Percentiles rank a stretch among this genome's conserved stretches.
These are phyloP conservation scores for Lepisosteus osseus DNA, from an alignment of 2,113 vertebrate species.

Conservation along the genomic window DNA sequence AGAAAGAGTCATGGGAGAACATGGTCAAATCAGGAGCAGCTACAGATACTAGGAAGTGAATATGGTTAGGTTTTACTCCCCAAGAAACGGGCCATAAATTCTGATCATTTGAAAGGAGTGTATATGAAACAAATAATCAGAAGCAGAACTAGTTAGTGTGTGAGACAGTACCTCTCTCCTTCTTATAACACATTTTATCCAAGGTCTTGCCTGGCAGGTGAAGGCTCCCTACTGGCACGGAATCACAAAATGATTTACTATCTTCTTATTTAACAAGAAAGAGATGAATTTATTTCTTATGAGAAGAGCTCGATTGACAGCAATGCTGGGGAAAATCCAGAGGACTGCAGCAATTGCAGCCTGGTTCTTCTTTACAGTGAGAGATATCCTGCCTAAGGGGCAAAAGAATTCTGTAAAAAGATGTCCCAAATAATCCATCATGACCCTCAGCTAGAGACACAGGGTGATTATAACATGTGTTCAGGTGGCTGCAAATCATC, in stretches of 20 bases:
- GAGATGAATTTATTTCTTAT: constrained; percentile 57
- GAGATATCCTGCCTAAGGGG: constrained; percentile 19
- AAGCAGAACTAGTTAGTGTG: neutral
- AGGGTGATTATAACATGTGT: no score
- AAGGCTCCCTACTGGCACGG: constrained; percentile 47
- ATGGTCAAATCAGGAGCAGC: no score
- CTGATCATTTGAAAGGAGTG: no score
- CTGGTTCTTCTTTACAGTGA: constrained; percentile 34
- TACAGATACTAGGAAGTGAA: neutral
- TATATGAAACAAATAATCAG: neutral
- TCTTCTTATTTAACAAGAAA: constrained; percentile 63
- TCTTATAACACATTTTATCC: constrained; percentile 51
- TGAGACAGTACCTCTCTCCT: neutral
- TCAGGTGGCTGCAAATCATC: no score
- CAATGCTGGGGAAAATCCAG: constrained; percentile 27
- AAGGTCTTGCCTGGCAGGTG: constrained; percentile 54
- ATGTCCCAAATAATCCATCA: no score
- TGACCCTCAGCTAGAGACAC: no score
- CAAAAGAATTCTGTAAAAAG: no score
- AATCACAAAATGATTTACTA: constrained; percentile 62
- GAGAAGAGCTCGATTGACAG: constrained; percentile 49
- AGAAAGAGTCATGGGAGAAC: no score
- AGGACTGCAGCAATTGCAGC: no score
- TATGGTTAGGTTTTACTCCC: neutral
- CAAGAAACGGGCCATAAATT: constrained; percentile 7